These are phyloP conservation scores for Spinus olivaceus DNA, from an alignment of 2,797 vertebrate species.

Conservation along the genomic window DNA sequence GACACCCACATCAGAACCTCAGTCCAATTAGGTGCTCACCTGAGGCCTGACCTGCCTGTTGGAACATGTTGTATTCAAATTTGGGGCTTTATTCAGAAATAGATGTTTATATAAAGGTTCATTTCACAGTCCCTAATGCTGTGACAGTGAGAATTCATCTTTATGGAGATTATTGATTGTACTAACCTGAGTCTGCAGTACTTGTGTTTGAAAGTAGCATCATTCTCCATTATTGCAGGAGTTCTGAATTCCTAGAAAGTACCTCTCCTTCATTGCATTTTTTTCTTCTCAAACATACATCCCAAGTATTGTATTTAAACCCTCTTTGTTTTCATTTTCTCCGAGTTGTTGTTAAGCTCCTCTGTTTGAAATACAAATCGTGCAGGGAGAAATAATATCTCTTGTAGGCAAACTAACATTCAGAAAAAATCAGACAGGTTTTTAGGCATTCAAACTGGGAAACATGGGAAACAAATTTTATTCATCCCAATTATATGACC, in stretches of 20 bases:
- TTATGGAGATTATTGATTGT: neutral
- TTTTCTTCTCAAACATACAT: neutral
- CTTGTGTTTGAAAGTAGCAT: neutral
- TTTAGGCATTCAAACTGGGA: neutral
- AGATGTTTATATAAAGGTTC: neutral
- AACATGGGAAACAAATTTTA: neutral
- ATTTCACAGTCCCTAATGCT: neutral
- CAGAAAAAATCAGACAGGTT: neutral
- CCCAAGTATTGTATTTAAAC: neutral
- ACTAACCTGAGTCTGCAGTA: neutral
- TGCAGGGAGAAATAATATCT: neutral
- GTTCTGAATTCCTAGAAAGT: neutral
- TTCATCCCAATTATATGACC: neutral
- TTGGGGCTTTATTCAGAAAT: neutral
- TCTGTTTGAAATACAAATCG: neutral
- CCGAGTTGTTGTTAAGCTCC: neutral
- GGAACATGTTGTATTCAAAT: neutral
- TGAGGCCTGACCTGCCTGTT: neutral
- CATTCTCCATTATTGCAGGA: neutral
- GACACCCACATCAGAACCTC: neutral
- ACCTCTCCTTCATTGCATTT: neutral
- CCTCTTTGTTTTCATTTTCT: neutral
- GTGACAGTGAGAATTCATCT: neutral
- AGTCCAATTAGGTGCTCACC: neutral
- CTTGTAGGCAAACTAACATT: neutral